Percentiles rank a stretch among this genome's conserved stretches.
Conservation (phyloP, 1,140 invertebrate species). For the Ooceraea biroi region DNA sequence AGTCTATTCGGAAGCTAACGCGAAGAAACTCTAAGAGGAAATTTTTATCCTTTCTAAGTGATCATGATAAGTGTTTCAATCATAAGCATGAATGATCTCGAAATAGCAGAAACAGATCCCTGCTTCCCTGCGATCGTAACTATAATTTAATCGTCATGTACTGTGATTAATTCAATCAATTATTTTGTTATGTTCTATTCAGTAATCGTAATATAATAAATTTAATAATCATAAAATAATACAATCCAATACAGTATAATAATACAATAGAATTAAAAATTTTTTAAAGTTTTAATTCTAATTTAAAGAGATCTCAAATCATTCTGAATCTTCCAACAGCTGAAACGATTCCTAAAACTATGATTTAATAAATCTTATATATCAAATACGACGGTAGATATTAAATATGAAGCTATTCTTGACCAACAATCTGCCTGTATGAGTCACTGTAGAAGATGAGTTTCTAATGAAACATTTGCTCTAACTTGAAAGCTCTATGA, state of each 20-base stretch:
- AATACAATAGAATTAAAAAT: neutral
- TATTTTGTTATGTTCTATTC: neutral
- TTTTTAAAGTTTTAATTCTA: too few species aligned
- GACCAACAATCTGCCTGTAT: constrained; percentile 15
- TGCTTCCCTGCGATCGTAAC: neutral
- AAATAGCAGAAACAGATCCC: neutral
- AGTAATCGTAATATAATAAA: too few species aligned
- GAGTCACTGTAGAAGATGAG: constrained; percentile 14
- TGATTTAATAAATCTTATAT: constrained; percentile 22
- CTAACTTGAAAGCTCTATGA: neutral
- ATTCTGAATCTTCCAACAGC: too few species aligned
- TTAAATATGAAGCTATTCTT: neutral
- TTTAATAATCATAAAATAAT: too few species aligned
- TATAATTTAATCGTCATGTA: neutral
- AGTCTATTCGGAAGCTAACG: neutral
- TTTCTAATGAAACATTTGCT: neutral
- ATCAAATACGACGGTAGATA: neutral
- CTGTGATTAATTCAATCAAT: neutral
- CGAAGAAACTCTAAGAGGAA: constrained; percentile 13
- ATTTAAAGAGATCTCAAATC: too few species aligned
- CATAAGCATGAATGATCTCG: neutral
- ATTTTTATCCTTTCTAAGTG: neutral
- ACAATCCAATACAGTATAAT: too few species aligned
- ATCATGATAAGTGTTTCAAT: constrained; percentile 1
- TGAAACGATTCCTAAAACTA: too few species aligned